Conservation (phyloP, 2,888 invertebrate genomes). For the Leptopilina drosophilae region DNA sequence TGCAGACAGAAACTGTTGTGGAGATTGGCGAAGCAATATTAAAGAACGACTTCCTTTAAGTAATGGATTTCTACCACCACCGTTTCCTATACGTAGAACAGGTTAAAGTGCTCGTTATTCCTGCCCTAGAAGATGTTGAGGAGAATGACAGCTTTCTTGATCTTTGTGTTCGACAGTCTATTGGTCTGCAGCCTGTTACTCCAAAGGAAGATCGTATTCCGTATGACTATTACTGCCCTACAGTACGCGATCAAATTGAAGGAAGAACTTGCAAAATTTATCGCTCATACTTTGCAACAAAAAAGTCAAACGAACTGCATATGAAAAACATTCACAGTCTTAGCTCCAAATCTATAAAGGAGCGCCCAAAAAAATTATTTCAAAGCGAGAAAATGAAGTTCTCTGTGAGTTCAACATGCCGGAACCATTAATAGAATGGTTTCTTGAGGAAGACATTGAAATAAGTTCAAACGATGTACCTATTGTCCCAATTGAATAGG, state of each 20-base stretch:
- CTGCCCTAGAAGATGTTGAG: neutral
- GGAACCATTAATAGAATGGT: too few species aligned
- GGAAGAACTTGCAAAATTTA: neutral
- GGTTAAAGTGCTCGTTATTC: neutral
- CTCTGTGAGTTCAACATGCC: too few species aligned
- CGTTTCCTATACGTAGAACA: slow-evolving; percentile 4
- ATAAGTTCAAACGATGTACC: too few species aligned
- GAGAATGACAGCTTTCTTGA: neutral
- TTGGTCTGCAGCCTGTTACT: slow-evolving; percentile 1
- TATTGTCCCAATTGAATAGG: too few species aligned
- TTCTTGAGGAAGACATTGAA: too few species aligned
- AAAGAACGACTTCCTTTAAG: neutral
- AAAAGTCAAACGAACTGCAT: neutral
- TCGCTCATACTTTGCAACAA: neutral
- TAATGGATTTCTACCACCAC: slow-evolving; percentile 23
- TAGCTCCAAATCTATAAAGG: neutral
- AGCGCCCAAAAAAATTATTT: neutral
- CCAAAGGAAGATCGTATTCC: neutral
- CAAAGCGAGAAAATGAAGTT: too few species aligned
- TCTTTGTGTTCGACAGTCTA: neutral
- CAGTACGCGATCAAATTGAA: neutral
- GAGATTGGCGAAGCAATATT: slow-evolving; percentile 10
- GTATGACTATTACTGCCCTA: neutral
- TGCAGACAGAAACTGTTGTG: slow-evolving; percentile 15
- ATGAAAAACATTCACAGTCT: neutral